phyloP scores from a whole-genome alignment of 2,797 vertebrate genomes.

The Pantherophis alleghaniensis region DNA sequence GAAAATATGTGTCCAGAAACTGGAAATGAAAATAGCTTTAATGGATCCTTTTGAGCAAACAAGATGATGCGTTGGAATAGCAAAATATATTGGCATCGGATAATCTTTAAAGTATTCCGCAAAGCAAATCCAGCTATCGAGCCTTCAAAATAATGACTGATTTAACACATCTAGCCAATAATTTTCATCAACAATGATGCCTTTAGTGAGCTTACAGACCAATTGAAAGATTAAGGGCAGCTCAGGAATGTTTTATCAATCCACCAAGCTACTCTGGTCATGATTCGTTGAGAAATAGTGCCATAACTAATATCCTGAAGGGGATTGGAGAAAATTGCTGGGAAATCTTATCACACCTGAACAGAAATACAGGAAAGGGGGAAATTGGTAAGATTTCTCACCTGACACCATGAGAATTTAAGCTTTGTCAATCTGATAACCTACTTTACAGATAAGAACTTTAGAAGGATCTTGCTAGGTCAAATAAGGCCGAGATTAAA shows the following conservation, averaged over 20 bases:
- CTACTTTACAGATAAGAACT: neutral
- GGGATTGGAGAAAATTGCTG: neutral
- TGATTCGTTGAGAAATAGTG: neutral
- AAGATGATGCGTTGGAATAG: neutral
- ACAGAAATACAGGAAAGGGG: neutral
- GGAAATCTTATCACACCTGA: neutral
- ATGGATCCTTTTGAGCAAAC: neutral
- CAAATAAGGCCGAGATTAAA: neutral
- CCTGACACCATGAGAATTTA: neutral
- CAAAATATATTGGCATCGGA: neutral
- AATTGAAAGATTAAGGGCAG: neutral
- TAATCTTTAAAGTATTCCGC: constrained; percentile 20
- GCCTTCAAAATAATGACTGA: constrained; percentile 48
- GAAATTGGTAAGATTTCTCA: neutral
- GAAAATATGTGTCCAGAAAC: neutral
- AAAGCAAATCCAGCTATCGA: constrained; percentile 32
- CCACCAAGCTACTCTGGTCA: neutral
- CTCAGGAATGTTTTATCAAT: neutral
- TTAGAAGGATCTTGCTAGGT: neutral
- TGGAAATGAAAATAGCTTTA: neutral
- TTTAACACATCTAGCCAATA: constrained; percentile 18
- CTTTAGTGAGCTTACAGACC: neutral
- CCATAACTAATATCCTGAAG: neutral
- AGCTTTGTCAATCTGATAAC: neutral
- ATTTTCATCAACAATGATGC: neutral